Percentiles rank a stretch among this genome's conserved stretches.
Conservation (phyloP, 2,797 vertebrate genomes). For the Aphelocoma californica region DNA sequence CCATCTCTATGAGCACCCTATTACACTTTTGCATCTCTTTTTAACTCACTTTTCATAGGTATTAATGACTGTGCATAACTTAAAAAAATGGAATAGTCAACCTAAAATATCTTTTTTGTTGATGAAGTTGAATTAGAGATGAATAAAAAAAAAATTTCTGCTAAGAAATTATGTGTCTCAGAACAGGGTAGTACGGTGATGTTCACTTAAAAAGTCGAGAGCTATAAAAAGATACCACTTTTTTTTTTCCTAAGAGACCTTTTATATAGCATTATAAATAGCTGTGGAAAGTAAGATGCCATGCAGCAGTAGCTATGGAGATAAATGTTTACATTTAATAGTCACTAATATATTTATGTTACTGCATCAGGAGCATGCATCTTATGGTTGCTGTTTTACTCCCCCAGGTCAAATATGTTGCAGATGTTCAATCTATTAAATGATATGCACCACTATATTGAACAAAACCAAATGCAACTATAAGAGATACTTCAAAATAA, state of each 20-base stretch:
- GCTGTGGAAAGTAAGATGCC: background rate
- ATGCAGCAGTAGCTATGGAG: background rate
- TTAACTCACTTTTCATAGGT: background rate
- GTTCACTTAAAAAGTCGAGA: background rate
- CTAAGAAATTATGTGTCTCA: background rate
- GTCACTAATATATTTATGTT: background rate
- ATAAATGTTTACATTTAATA: background rate
- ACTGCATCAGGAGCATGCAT: background rate
- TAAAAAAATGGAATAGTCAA: background rate
- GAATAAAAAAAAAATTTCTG: background rate
- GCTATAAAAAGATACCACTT: background rate
- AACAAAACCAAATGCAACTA: background rate
- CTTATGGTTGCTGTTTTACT: background rate
- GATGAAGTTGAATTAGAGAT: background rate
- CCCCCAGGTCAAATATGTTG: background rate
- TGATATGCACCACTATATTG: background rate
- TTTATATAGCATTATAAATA: background rate
- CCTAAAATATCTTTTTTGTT: background rate
- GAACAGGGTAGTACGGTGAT: background rate
- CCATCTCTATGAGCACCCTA: background rate
- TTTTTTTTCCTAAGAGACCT: background rate
- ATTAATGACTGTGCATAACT: background rate
- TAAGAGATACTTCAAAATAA: background rate
- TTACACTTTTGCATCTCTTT: background rate
- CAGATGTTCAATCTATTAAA: background rate